phyloP scores from a whole-genome alignment of 2,113 vertebrate genomes.

The Solea solea region DNA sequence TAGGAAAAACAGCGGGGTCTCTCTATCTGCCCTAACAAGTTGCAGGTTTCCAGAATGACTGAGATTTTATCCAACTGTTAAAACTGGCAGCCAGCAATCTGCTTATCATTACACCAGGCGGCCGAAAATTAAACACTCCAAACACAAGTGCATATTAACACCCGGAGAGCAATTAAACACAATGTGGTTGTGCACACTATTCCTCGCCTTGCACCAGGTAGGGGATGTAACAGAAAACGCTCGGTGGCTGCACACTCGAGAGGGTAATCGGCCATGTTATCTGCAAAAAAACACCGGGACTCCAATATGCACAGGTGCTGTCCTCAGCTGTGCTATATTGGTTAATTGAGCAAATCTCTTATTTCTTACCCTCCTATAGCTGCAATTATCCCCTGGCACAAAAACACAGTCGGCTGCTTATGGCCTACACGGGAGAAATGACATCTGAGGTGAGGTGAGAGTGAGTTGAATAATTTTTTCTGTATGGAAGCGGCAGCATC shows the following conservation, averaged over 20 bases:
- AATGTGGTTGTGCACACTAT: constrained; percentile 37
- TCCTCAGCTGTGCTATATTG: constrained; percentile 80
- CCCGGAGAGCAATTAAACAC: constrained; percentile 76
- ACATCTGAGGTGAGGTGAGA: constrained; percentile 57
- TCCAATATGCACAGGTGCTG: constrained; percentile 80
- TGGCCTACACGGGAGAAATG: constrained; percentile 56
- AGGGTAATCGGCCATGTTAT: constrained; percentile 81
- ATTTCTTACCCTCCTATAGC: constrained; percentile 80
- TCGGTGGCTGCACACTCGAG: constrained; percentile 55
- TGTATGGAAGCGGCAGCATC: constrained; percentile 13
- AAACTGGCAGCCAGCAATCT: constrained; percentile 49
- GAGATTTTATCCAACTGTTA: constrained; percentile 62
- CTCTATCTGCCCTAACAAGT: constrained; percentile 11
- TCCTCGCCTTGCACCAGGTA: constrained; percentile 71
- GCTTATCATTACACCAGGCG: constrained; percentile 65
- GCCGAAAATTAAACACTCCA: constrained; percentile 72
- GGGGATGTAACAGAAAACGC: constrained; percentile 30
- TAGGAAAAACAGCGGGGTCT: constrained; percentile 48
- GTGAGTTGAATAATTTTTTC: constrained; percentile 19
- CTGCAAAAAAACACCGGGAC: constrained; percentile 53
- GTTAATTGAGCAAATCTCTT: constrained; percentile 83
- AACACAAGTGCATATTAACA: constrained; percentile 70
- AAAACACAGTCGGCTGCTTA: constrained; percentile 59
- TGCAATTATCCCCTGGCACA: constrained; percentile 68
- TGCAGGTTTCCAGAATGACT: constrained; percentile 37